Conservation (phyloP, 2,888 invertebrate species). For the Halocaridina rubra region DNA sequence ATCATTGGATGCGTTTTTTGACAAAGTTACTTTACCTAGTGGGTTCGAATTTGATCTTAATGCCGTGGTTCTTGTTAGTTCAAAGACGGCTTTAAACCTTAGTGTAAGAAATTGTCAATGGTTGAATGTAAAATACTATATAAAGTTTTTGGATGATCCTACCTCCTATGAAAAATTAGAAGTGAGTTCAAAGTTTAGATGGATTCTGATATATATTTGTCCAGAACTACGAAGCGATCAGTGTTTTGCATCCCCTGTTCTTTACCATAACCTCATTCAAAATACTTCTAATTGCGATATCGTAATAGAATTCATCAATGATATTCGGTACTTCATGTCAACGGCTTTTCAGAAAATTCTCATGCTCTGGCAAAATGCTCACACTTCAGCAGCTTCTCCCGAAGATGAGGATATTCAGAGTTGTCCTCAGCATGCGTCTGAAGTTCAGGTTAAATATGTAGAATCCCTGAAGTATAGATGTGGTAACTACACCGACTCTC, state of each 20-base stretch:
- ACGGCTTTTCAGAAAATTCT: conserved; percentile 20
- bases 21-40: neutral
- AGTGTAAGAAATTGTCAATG: conserved; percentile 36
- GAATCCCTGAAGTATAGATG: conserved; percentile 40
- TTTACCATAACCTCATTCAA: conserved; percentile 28
- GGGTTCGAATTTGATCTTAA: conserved; percentile 42
- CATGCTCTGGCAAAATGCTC: conserved; percentile 18
- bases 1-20: neutral
- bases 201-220: conserved; percentile 20
- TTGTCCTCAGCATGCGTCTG: conserved; percentile 18
- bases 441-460: conserved; percentile 36
- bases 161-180: neutral
- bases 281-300: neutral
- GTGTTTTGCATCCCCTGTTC: conserved; percentile 30
- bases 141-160: neutral
- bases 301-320: neutral
- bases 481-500: conserved; percentile 13
- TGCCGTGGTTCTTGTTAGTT: conserved; percentile 31
- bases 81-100: conserved; percentile 2
- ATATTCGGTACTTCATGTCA: neutral
- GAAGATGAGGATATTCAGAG: neutral
- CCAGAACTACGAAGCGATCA: conserved; percentile 3
- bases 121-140: conserved; percentile 5
- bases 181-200: neutral
- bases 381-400: neutral